These are phyloP conservation scores for Caenorhabditis auriculariae DNA, from an alignment of 2,888 invertebrate genomes.

Conservation along the genomic window DNA sequence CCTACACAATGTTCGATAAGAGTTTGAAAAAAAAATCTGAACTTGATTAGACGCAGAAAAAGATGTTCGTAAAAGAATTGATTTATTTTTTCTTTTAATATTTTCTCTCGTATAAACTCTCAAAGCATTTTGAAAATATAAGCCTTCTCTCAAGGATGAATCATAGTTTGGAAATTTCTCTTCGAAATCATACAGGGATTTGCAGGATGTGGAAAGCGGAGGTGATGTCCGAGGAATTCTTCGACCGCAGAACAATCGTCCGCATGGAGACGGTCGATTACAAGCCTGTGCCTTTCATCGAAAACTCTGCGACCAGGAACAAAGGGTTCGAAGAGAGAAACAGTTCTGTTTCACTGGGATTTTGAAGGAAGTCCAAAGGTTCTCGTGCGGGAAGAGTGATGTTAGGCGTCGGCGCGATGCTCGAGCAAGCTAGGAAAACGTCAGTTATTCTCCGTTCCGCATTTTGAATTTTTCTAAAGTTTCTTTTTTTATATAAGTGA, in stretches of 20 bases:
- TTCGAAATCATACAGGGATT: not conserved
- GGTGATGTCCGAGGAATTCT: constrained; percentile 23
- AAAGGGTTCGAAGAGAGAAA: constrained; percentile 9
- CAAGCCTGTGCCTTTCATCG: constrained; percentile 15
- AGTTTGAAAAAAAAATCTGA: no score
- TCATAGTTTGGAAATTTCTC: not conserved
- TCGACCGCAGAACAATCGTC: constrained; percentile 28
- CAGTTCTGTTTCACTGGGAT: constrained; percentile 7
- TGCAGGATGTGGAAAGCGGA: constrained; percentile 41
- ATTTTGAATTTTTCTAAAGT: no score
- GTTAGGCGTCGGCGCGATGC: constrained; percentile 26
- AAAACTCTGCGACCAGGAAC: constrained; percentile 8
- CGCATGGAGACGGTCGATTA: constrained; percentile 33
- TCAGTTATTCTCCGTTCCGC: no score
- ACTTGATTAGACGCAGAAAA: no score
- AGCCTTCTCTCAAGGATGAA: not conserved
- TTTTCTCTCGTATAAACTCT: no score
- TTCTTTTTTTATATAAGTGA: no score
- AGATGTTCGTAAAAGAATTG: no score
- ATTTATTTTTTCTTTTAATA: no score
- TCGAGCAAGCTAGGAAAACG: constrained; percentile 8
- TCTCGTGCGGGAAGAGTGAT: constrained; percentile 3
- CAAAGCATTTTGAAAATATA: no score
- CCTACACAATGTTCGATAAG: no score
- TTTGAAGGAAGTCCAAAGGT: not conserved